phyloP scores from a whole-genome alignment of 2,113 vertebrate species.

The Pavo muticus region DNA sequence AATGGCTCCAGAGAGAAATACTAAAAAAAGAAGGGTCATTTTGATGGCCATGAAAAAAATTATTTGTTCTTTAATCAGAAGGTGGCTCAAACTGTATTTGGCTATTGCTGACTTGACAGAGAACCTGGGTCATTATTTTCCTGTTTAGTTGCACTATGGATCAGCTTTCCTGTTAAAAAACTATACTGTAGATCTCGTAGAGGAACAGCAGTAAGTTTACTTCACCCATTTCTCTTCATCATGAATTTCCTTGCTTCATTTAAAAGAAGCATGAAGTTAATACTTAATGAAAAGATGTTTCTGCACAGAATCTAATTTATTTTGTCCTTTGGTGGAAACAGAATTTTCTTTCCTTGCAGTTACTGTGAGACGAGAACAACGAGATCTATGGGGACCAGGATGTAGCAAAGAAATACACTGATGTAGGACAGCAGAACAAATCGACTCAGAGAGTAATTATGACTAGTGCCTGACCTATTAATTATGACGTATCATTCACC shows the following conservation, averaged over 20 bases:
- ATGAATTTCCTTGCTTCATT: background rate
- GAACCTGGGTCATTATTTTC: background rate
- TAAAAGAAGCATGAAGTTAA: background rate
- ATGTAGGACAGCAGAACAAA: background rate
- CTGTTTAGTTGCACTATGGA: background rate
- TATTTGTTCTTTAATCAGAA: slow-evolving; percentile 20
- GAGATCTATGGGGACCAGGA: background rate
- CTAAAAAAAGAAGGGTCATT: slow-evolving; percentile 25
- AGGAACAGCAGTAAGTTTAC: background rate
- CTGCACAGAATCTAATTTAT: background rate
- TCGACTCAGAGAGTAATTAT: background rate
- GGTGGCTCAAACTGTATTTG: background rate
- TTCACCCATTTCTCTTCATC: background rate
- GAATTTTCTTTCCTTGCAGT: slow-evolving; percentile 24
- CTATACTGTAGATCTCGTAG: background rate
- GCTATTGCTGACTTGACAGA: background rate
- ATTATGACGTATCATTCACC: slow-evolving; percentile 17
- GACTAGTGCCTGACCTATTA: slow-evolving; percentile 7
- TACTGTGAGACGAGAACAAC: background rate
- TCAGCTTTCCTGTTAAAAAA: background rate
- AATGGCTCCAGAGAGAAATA: slow-evolving; percentile 8
- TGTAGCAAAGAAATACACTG: background rate
- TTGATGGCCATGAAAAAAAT: background rate
- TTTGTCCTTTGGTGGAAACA: background rate
- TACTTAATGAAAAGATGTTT: background rate